These are phyloP conservation scores for Linyphia triangularis DNA, from an alignment of 2,888 invertebrate genomes.

Conservation along the genomic window DNA sequence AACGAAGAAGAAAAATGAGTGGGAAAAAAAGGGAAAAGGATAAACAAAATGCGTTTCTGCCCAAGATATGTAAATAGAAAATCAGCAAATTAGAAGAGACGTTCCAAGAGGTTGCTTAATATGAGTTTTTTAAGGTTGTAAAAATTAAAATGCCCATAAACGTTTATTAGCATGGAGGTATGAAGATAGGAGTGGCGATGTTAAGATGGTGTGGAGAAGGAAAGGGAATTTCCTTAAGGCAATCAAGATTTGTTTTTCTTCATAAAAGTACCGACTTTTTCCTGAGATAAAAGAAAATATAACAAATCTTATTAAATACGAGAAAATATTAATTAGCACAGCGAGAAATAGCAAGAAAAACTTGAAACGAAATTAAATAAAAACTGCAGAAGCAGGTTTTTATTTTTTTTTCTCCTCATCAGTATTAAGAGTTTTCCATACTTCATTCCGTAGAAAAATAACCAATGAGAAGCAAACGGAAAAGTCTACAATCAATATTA, in stretches of 20 bases:
- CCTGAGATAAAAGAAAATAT: slow-evolving; percentile 1
- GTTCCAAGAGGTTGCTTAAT: slow-evolving; percentile 34
- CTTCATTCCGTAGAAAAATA: slow-evolving; percentile 31
- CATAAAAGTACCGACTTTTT: slow-evolving; percentile 5
- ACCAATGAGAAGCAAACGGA: slow-evolving; percentile 27
- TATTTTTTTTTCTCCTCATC: neutral
- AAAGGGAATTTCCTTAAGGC: slow-evolving; percentile 46
- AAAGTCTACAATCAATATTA: neutral
- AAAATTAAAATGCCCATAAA: slow-evolving; percentile 47
- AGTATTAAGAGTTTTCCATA: slow-evolving; percentile 4
- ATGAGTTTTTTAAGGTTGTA: slow-evolving; percentile 27
- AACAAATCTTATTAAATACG: slow-evolving; percentile 7
- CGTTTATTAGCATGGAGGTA: slow-evolving; percentile 38
- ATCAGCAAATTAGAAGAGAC: slow-evolving; percentile 32
- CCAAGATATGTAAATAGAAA: slow-evolving; percentile 57
- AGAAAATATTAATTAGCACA: slow-evolving; percentile 41
- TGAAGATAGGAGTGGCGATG: slow-evolving; percentile 9
- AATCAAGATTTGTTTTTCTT: slow-evolving; percentile 41
- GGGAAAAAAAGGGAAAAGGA: slow-evolving; percentile 17
- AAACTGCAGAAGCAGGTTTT: slow-evolving; percentile 1
- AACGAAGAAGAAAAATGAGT: slow-evolving; percentile 8
- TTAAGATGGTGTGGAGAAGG: slow-evolving; percentile 3
- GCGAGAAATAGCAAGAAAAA: slow-evolving; percentile 34
- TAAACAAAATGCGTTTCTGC: slow-evolving; percentile 46
- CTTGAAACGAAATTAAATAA: slow-evolving; percentile 17